A percentile compares a stretch with the other conserved stretches of the same genome.
These are phyloP conservation scores for Fratercula arctica DNA, from an alignment of 2,797 vertebrate species.

Conservation along the genomic window DNA sequence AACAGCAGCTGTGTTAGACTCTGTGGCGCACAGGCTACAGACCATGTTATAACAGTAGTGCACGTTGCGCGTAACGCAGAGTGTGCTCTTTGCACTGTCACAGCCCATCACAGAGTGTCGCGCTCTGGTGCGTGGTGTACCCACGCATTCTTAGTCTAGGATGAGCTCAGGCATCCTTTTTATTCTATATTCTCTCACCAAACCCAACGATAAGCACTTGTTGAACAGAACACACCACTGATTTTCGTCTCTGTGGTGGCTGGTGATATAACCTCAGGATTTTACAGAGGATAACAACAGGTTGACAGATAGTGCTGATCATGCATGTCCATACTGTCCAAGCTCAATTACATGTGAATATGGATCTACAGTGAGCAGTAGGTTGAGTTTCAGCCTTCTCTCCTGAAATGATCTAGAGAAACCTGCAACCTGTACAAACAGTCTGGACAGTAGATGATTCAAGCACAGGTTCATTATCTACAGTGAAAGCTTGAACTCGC, in stretches of 20 bases:
- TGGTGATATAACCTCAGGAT: background rate
- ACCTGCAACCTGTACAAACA: background rate
- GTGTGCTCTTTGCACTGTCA: background rate
- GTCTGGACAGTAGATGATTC: background rate
- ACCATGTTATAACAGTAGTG: background rate
- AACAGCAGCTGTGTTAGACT: background rate
- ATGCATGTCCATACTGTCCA: background rate
- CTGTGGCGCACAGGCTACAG: background rate
- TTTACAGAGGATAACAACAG: background rate
- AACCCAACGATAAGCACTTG: background rate
- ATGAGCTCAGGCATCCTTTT: background rate
- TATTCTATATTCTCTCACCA: background rate
- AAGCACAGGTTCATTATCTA: background rate
- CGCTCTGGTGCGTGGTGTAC: background rate
- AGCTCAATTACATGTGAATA: background rate
- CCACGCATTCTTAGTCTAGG: fast-evolving
- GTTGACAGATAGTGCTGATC: background rate
- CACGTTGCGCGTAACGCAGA: fast-evolving
- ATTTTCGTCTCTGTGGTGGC: background rate
- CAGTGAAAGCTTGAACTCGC: background rate
- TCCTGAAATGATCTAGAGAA: background rate
- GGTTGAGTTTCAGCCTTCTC: background rate
- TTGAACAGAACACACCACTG: background rate
- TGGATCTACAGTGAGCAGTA: background rate
- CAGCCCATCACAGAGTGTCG: background rate